Evolutionary conservation across 2,797 vertebrate genomes (phyloP).

Genomic region (Pelobates cultripes): DNA sequence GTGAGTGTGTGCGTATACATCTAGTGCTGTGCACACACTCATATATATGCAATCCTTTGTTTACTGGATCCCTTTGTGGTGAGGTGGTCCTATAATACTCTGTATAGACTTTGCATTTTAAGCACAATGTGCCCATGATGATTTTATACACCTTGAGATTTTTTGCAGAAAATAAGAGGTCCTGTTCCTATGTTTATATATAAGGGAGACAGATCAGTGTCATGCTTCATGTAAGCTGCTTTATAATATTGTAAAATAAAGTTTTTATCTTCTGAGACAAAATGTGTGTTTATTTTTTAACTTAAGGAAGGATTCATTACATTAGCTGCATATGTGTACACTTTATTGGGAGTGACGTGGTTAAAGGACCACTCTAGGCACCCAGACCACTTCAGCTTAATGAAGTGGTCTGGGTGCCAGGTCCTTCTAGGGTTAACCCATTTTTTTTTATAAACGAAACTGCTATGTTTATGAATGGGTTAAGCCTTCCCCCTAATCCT

Average conservation of each 20-base stretch:
- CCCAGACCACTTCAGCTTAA: too few relatives aligned
- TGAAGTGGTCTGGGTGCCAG: too few relatives aligned
- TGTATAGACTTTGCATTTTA: constrained; percentile 90
- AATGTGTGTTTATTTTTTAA: not conserved
- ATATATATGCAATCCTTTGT: constrained; percentile 97
- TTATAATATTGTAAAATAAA: constrained; percentile 96
- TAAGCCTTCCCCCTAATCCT: too few relatives aligned
- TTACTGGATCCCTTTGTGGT: constrained; percentile 80
- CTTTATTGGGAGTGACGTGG: too few relatives aligned
- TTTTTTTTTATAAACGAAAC: too few relatives aligned
- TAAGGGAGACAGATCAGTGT: constrained; percentile 76
- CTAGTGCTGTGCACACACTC: constrained; percentile 29
- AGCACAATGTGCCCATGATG: constrained; percentile 98
- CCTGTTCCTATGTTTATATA: constrained; percentile 85
- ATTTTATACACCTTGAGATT: constrained; percentile 85
- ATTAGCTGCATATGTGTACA: too few relatives aligned
- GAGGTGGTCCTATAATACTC: constrained; percentile 78
- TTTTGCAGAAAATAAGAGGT: constrained; percentile 76
- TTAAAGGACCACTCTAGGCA: too few relatives aligned
- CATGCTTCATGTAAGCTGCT: constrained; percentile 90
- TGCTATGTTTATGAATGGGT: too few relatives aligned
- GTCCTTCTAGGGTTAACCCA: too few relatives aligned
- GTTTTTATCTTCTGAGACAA: constrained; percentile 61
- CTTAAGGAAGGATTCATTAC: too few relatives aligned
- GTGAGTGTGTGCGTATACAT: constrained; percentile 27